phyloP scores from a whole-genome alignment of 2,797 vertebrate genomes.

The Pitangus sulphuratus region DNA sequence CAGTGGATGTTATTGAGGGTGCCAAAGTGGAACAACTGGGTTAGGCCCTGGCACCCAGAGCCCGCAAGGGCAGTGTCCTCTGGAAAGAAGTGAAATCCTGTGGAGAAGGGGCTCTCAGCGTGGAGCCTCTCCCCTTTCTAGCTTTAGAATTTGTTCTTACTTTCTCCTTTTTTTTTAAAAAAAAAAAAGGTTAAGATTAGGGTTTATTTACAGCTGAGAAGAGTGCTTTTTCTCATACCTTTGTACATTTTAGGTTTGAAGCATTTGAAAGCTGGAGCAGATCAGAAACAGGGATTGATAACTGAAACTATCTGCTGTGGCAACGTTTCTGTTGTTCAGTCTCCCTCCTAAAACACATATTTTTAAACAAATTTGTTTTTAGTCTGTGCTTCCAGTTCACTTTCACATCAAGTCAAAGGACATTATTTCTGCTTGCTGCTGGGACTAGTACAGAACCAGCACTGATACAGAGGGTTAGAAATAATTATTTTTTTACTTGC shows the following conservation, averaged over 20 bases:
- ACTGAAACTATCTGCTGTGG: neutral
- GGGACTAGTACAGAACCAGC: neutral
- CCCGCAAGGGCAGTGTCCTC: neutral
- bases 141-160: neutral
- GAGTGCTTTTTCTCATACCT: neutral
- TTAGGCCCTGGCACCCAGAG: neutral
- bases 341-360: neutral
- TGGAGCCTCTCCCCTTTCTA: neutral
- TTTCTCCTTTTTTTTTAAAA: neutral
- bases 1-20: neutral
- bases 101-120: neutral
- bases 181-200: neutral
- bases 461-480: neutral
- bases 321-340: neutral
- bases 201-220: neutral
- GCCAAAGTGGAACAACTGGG: neutral
- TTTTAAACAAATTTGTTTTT: slow-evolving; percentile 1
- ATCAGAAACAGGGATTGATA: neutral
- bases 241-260: neutral
- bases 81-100: neutral
- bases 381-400: neutral
- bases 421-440: neutral
- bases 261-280: neutral
- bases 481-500: neutral
- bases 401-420: neutral